phyloP scores from a whole-genome alignment of 2,797 vertebrate genomes.

The Phoebastria nigripes region DNA sequence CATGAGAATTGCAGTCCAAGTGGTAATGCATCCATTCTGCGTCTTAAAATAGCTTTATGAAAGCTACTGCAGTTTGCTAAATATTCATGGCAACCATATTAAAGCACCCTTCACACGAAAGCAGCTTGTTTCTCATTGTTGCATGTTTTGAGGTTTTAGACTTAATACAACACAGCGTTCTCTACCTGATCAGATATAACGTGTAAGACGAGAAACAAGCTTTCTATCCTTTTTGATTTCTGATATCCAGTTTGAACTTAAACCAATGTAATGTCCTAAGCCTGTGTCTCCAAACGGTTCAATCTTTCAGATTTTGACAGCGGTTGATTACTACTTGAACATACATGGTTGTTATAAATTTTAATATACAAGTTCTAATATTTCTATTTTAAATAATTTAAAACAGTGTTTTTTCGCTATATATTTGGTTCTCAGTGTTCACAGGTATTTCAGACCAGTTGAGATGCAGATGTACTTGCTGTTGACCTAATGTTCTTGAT shows the following conservation, averaged over 20 bases:
- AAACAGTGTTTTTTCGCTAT: background rate
- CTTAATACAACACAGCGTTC: fast-evolving
- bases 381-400: background rate
- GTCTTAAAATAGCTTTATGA: background rate
- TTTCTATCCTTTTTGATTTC: background rate
- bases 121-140: background rate
- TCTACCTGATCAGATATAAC: fast-evolving
- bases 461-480: background rate
- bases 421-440: background rate
- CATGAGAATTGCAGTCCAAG: background rate
- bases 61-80: background rate
- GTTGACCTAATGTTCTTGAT: background rate
- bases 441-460: background rate
- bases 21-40: background rate
- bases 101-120: background rate
- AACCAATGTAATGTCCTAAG: background rate
- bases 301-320: background rate
- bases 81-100: fast-evolving
- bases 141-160: background rate
- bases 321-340: background rate
- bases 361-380: background rate
- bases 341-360: background rate
- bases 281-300: background rate
- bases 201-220: background rate
- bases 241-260: background rate